These are phyloP conservation scores for Argyra leucocephala DNA, from an alignment of 2,888 invertebrate species.

Conservation along the genomic window DNA sequence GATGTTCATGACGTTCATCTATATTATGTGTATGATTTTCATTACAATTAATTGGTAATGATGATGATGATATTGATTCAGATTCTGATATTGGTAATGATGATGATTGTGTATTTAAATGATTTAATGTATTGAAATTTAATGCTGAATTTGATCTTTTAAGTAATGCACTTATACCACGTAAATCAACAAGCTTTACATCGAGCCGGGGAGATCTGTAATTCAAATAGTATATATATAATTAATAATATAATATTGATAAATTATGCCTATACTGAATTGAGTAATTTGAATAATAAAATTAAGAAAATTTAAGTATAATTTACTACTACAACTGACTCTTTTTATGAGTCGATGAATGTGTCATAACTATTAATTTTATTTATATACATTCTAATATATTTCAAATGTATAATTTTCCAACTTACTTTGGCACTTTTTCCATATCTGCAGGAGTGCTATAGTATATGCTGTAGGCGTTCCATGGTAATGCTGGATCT, in stretches of 20 bases:
- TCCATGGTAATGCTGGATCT: slow-evolving; percentile 43
- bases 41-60: slow-evolving; percentile 19
- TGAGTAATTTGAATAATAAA: too few species aligned
- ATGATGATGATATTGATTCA: slow-evolving; percentile 25
- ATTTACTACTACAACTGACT: too few species aligned
- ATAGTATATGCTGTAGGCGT: slow-evolving; percentile 39
- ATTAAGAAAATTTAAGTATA: too few species aligned
- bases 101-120: not conserved
- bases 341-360: too few species aligned
- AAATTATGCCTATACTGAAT: slow-evolving; percentile 15
- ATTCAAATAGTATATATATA: slow-evolving; percentile 13
- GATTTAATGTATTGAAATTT: not conserved
- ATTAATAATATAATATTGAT: not conserved
- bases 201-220: slow-evolving; percentile 40
- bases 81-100: not conserved
- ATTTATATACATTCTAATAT: too few species aligned
- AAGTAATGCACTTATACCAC: slow-evolving; percentile 20
- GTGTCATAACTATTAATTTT: too few species aligned
- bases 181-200: slow-evolving; percentile 33
- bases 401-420: too few species aligned
- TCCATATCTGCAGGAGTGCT: slow-evolving; percentile 38
- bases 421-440: slow-evolving; percentile 38
- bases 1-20: slow-evolving; percentile 25
- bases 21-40: not conserved
- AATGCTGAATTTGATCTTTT: not conserved